Conservation (phyloP, 2,797 vertebrate genomes). For the Pseudochirops corinnae region DNA sequence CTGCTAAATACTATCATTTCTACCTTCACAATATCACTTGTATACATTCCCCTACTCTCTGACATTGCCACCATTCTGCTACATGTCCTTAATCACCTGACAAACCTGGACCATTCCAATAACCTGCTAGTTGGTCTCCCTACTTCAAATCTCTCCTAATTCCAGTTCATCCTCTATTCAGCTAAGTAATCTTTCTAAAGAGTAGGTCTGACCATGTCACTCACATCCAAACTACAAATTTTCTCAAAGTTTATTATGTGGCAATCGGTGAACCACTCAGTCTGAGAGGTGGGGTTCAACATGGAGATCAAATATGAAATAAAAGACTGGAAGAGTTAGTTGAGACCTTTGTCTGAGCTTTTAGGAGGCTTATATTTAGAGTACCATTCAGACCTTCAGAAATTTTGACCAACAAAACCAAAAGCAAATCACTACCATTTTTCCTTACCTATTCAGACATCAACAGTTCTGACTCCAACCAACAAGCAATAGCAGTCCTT, state of each 20-base stretch:
- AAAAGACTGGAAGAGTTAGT: neutral
- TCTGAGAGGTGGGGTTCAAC: neutral
- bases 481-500: neutral
- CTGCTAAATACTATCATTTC: neutral
- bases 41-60: neutral
- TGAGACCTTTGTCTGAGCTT: neutral
- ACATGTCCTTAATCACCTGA: neutral
- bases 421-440: neutral
- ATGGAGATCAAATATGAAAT: neutral
- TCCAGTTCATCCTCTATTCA: neutral
- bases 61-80: neutral
- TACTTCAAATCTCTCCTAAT: neutral
- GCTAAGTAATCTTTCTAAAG: neutral
- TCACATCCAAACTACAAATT: neutral
- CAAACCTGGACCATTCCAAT: neutral
- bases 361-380: neutral
- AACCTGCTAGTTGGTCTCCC: neutral
- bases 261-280: slow-evolving; percentile 33
- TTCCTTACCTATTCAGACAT: slow-evolving; percentile 11
- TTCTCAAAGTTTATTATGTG: neutral
- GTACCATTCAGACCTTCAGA: neutral
- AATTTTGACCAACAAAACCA: slow-evolving; percentile 15
- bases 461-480: slow-evolving; percentile 32
- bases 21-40: neutral
- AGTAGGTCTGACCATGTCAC: neutral